Evolutionary conservation across 2,113 vertebrate genomes (phyloP).

Genomic region (Paradoxurus hermaphroditus): DNA sequence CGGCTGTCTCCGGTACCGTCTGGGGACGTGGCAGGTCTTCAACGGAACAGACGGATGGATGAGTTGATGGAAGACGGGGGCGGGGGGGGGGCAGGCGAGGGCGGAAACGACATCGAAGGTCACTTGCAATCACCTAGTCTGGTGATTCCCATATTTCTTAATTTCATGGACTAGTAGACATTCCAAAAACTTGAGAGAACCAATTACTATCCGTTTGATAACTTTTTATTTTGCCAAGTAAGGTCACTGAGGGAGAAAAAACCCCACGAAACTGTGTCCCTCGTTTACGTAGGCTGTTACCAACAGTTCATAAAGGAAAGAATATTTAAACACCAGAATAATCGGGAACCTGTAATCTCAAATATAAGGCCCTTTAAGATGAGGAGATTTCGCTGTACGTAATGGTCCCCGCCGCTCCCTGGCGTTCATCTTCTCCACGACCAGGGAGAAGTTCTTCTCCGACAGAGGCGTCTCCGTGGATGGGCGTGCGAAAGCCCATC

Average conservation of each 20-base stretch:
- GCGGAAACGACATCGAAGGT: background rate
- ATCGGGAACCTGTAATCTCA: background rate
- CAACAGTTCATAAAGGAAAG: background rate
- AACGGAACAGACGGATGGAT: too few species aligned
- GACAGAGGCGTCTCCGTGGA: rapidly evolving
- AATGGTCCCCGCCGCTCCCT: background rate
- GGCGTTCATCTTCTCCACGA: background rate
- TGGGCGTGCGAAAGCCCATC: background rate
- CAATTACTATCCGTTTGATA: rapidly evolving
- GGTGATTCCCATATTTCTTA: background rate
- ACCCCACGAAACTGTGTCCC: background rate
- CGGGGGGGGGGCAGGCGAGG: too few species aligned
- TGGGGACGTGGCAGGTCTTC: too few species aligned
- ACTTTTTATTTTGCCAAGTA: background rate
- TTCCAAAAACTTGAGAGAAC: background rate
- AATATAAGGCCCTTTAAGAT: background rate
- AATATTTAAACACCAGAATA: background rate
- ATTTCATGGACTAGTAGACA: background rate
- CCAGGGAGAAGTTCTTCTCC: background rate
- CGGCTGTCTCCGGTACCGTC: background rate
- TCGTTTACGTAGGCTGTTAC: background rate
- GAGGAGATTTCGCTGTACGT: background rate
- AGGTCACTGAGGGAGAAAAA: background rate
- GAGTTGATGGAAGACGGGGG: background rate
- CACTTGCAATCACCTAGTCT: background rate